Base-by-base conservation (phyloP, 2,888 invertebrate genomes). In the Argyra leucocephala region DNA sequence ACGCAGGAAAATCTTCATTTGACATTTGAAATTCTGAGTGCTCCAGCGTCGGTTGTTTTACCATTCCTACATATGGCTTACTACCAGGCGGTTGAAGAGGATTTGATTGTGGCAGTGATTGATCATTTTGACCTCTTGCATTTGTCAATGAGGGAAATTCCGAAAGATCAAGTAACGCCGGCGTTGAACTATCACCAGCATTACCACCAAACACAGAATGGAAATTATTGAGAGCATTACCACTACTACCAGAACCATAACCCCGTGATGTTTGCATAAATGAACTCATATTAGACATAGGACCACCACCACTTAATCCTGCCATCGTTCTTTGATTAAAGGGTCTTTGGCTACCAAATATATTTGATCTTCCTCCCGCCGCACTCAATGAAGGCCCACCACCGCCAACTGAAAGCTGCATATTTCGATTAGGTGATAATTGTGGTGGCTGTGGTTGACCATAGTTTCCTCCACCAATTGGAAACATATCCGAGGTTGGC, bases 1-100 rank as follows among this genome's bases (percentile, higher is more conserved):
- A 84, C 79, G 99, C 99, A 73, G 99, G 99, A 82, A 99, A 99
- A 83, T 99, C 99, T 83, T 99, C 98, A 74, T 91, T 94, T 75
- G 96, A 96, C 90, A 99, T 99, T 76, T 94, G 92, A 82, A 95
- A 95, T 82, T 95, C 94, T 71, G 90, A 92, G 76, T 93, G 87
- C 81, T 94, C 94, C 63, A 91, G 87, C 75, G 92, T 91, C 70
- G 94, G 94, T 82, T 93, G 93, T 82, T 95, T 95, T 73, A 94
- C 93, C 93, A 94, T 93, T 78, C 93, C 93, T 81, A 93, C 93
- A 84, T 93, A 93, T 81, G 93, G 93, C 84, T 93, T 92, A 82
- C 91, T 90, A 80, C 93, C 92, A 71, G 92, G 91, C 82, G 92
- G 91, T 69, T 92, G 91, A 85, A 88, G 87, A 68, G 91, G 88